Evolutionary conservation across 2,113 vertebrate species (phyloP).

Genomic region (Tupaia tana): DNA sequence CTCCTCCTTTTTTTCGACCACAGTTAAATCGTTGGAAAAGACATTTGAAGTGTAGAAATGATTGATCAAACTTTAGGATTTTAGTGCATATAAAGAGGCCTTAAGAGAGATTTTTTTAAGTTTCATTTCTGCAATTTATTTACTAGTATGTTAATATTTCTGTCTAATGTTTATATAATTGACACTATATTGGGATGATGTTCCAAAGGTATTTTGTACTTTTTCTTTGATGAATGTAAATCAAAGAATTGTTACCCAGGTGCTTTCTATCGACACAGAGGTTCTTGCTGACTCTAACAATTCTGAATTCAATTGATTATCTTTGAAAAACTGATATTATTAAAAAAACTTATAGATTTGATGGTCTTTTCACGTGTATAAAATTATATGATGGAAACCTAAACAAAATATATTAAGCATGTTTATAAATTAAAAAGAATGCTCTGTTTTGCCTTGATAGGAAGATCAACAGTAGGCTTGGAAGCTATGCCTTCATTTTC

Average conservation of each 20-base stretch:
- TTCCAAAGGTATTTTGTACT: neutral
- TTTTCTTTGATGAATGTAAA: neutral
- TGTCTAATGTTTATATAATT: neutral
- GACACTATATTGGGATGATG: neutral
- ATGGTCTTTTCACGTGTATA: neutral
- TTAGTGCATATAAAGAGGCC: neutral
- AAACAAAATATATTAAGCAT: neutral
- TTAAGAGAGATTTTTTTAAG: neutral
- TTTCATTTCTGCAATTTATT: neutral
- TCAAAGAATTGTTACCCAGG: accelerated
- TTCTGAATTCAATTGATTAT: neutral
- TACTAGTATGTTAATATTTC: neutral
- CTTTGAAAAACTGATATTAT: neutral
- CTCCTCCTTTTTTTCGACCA: neutral
- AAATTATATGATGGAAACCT: neutral
- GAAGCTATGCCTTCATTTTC: neutral
- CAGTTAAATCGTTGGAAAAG: neutral
- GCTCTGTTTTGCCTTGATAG: neutral
- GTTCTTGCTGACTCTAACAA: neutral
- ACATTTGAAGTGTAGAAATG: neutral
- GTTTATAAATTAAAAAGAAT: neutral
- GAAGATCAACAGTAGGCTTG: neutral
- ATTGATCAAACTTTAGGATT: slow-evolving; percentile 7
- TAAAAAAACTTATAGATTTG: neutral
- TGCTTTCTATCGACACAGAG: neutral